These are phyloP conservation scores for Amphimallon solstitiale DNA, from an alignment of 2,888 invertebrate genomes.

Conservation along the genomic window DNA sequence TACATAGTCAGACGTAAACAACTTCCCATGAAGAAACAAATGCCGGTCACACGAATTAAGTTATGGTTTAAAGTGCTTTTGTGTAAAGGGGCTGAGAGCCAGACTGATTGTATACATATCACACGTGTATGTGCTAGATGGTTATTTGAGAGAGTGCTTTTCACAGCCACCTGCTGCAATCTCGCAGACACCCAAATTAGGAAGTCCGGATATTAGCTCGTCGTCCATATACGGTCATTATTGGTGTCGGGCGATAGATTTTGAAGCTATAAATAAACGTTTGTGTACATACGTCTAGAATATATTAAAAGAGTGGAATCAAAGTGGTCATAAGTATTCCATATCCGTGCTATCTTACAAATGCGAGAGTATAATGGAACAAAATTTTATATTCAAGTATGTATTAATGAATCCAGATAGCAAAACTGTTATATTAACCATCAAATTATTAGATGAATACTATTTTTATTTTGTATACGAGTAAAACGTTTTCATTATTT, in stretches of 20 bases:
- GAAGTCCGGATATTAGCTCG: constrained; percentile 18
- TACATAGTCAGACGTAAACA: constrained; percentile 1
- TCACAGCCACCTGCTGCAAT: constrained; percentile 31
- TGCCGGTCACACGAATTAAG: constrained; percentile 26
- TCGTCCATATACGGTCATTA: constrained; percentile 9
- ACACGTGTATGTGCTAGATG: background rate
- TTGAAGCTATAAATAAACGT: background rate
- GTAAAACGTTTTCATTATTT: too few relatives aligned
- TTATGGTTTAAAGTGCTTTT: constrained; percentile 18
- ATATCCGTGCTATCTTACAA: too few relatives aligned
- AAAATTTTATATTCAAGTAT: too few relatives aligned
- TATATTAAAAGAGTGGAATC: too few relatives aligned
- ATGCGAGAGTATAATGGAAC: too few relatives aligned
- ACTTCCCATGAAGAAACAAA: constrained; percentile 18
- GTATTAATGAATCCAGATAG: too few relatives aligned
- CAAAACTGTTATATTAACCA: too few relatives aligned
- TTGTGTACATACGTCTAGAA: too few relatives aligned
- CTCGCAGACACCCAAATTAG: constrained; percentile 15
- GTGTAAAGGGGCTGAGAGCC: constrained; percentile 22
- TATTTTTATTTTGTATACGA: too few relatives aligned
- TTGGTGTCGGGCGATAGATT: constrained; percentile 12
- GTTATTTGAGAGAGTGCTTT: background rate
- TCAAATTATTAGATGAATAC: too few relatives aligned
- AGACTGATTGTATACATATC: constrained; percentile 8
- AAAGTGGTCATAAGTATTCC: too few relatives aligned